These are phyloP conservation scores for Rhinopithecus roxellana DNA, from an alignment of 2,113 vertebrate species.

Conservation along the genomic window DNA sequence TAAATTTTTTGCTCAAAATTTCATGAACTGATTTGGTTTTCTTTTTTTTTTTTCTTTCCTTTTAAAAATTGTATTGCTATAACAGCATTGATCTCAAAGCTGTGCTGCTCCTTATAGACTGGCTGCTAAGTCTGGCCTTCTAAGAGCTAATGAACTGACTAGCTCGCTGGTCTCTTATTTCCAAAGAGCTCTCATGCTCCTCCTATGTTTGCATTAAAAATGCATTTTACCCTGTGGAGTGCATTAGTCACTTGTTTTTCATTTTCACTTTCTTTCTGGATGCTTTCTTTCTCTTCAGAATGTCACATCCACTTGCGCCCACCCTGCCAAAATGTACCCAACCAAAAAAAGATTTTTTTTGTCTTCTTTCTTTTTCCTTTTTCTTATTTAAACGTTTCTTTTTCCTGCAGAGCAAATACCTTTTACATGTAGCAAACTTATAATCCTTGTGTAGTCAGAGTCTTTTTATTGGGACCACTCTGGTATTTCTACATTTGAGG, in stretches of 20 bases:
- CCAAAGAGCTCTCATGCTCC: background rate
- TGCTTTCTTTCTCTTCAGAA: slow-evolving; percentile 37
- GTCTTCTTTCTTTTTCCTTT: background rate
- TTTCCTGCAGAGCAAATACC: background rate
- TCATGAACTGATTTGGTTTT: slow-evolving; percentile 13
- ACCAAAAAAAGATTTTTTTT: background rate
- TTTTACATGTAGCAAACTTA: background rate
- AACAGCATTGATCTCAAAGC: background rate
- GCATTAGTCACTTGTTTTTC: background rate
- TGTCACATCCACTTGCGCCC: background rate
- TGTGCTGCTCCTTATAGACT: background rate
- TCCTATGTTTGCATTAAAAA: slow-evolving; percentile 28
- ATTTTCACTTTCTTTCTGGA: background rate
- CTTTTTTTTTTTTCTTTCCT: background rate
- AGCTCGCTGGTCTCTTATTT: background rate
- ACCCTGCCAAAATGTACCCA: background rate
- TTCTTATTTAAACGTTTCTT: background rate
- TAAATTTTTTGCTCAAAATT: slow-evolving; percentile 44
- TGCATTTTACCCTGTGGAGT: background rate
- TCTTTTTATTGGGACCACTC: background rate
- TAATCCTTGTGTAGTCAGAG: background rate
- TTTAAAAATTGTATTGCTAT: background rate
- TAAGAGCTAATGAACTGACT: background rate
- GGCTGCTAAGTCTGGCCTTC: background rate
- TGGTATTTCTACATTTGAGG: background rate